Conservation (phyloP, 2,113 vertebrate genomes). For the Brachyhypopomus gauderio region DNA sequence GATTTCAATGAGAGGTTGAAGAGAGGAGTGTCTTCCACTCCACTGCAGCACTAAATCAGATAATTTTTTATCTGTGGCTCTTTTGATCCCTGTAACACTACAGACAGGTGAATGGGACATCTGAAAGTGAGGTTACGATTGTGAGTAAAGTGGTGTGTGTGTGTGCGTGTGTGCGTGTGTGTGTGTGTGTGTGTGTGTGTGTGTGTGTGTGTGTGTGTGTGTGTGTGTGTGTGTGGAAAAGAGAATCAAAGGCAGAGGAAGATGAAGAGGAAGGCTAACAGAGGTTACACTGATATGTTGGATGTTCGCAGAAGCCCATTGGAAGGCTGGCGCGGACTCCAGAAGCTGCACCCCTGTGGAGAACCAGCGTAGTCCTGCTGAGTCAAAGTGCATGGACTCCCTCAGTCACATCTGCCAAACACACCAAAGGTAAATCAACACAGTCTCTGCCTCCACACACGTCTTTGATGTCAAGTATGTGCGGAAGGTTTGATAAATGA, state of each 20-base stretch:
- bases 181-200: background rate
- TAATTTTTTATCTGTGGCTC: no score
- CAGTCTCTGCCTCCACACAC: background rate
- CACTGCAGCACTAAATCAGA: no score
- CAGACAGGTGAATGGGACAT: no score
- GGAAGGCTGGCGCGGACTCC: conserved; percentile 69
- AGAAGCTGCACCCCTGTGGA: conserved; percentile 58
- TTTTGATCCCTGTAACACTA: no score
- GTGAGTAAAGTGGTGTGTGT: no score
- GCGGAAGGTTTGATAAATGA: no score
- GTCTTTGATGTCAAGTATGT: background rate
- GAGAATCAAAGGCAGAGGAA: background rate
- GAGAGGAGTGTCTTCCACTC: no score
- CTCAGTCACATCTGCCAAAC: conserved; percentile 87
- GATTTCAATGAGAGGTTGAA: no score
- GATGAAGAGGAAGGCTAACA: background rate
- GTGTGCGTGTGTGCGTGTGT: background rate
- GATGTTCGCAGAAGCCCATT: conserved; percentile 82
- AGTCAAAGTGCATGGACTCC: conserved; percentile 78
- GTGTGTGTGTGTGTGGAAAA: background rate
- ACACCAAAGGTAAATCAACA: conserved; percentile 83
- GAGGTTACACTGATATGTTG: background rate
- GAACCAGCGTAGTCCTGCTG: conserved; percentile 69
- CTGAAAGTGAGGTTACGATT: background rate
- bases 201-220: background rate